Evolutionary conservation across 2,888 invertebrate species (phyloP).

Genomic region (Ischnus inquisitorius): DNA sequence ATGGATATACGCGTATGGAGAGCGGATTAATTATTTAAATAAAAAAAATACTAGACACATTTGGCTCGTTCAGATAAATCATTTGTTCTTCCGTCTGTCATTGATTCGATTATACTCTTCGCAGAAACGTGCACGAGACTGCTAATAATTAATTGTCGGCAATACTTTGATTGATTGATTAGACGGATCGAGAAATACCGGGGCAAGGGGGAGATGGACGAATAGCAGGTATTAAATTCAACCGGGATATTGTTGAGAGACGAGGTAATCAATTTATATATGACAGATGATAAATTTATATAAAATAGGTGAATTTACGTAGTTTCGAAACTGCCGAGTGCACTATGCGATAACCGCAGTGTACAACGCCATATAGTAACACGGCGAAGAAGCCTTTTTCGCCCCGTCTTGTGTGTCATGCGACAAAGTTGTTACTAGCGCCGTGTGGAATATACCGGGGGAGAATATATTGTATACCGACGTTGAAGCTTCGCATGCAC

Average conservation of each 20-base stretch:
- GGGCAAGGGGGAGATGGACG: neutral
- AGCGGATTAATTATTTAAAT: neutral
- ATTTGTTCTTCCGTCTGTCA: neutral
- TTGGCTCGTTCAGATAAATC: neutral
- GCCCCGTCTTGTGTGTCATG: neutral
- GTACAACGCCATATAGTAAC: neutral
- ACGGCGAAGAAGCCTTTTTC: neutral
- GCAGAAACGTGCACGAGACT: neutral
- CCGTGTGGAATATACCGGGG: neutral
- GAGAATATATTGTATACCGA: neutral
- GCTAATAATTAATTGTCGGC: neutral
- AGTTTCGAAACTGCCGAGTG: slow-evolving; percentile 8
- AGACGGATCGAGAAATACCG: neutral
- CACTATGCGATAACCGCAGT: neutral
- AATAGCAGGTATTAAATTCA: neutral
- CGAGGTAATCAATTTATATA: neutral
- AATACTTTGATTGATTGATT: neutral
- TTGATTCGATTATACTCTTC: neutral
- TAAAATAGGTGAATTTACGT: neutral
- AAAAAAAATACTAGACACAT: neutral
- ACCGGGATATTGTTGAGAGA: neutral
- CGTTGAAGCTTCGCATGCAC: slow-evolving; percentile 8
- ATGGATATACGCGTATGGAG: neutral
- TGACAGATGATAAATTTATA: neutral
- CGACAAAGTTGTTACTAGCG: slow-evolving; percentile 17